Conservation (phyloP, 2,888 invertebrate species). For the Invenusta paracnida region DNA sequence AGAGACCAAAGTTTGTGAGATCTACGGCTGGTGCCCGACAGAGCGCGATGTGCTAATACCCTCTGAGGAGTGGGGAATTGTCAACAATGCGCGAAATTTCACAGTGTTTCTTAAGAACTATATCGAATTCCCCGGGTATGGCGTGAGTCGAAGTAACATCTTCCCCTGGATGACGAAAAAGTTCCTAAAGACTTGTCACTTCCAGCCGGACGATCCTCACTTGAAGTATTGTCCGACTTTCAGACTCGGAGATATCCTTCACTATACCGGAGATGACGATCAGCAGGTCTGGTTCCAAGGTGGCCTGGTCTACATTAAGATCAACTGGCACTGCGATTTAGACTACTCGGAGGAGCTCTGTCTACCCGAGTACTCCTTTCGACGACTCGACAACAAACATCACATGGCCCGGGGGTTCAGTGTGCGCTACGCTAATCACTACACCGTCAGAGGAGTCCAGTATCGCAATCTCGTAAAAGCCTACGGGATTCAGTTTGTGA, state of each 20-base stretch:
- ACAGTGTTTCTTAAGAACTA: slow-evolving; percentile 42
- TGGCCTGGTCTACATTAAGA: slow-evolving; percentile 33
- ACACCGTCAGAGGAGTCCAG: slow-evolving; percentile 27
- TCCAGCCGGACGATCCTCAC: slow-evolving; percentile 24
- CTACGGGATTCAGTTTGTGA: slow-evolving; percentile 52
- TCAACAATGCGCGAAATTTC: slow-evolving; percentile 35
- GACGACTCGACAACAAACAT: slow-evolving; percentile 30
- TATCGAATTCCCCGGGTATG: slow-evolving; percentile 39
- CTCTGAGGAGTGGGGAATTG: neutral
- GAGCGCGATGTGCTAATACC: slow-evolving; percentile 34
- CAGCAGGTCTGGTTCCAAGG: slow-evolving; percentile 32
- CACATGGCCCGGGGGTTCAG: slow-evolving; percentile 36
- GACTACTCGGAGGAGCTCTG: slow-evolving; percentile 35
- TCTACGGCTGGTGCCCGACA: slow-evolving; percentile 41
- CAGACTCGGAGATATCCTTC: slow-evolving; percentile 38
- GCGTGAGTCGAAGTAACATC: slow-evolving; percentile 41
- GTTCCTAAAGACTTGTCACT: slow-evolving; percentile 38
- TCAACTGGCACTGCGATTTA: slow-evolving; percentile 39
- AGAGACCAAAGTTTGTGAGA: slow-evolving; percentile 36
- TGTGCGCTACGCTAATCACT: slow-evolving; percentile 35
- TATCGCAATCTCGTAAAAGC: slow-evolving; percentile 40
- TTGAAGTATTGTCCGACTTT: slow-evolving; percentile 44
- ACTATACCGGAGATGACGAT: slow-evolving; percentile 33
- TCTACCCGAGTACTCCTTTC: slow-evolving; percentile 35
- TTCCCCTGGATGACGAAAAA: slow-evolving; percentile 35